Percentiles rank a stretch among this genome's conserved stretches.
These are phyloP conservation scores for Hemithea aestivaria DNA, from an alignment of 2,888 invertebrate genomes.

Conservation along the genomic window DNA sequence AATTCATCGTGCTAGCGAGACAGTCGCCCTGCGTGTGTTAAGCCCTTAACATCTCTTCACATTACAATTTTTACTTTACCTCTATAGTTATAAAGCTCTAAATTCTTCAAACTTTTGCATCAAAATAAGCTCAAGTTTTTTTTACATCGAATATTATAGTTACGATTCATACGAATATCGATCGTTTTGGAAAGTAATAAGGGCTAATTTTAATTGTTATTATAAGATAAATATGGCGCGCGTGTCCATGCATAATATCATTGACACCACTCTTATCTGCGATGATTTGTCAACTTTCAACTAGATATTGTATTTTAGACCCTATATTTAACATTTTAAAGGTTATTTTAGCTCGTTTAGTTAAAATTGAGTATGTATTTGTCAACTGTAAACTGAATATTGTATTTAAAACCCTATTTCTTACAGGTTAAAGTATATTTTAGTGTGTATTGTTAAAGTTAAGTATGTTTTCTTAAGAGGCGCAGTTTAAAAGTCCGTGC, in stretches of 20 bases:
- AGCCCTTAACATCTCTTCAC: conserved; percentile 52
- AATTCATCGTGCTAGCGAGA: no score
- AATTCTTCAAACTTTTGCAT: conserved; percentile 30
- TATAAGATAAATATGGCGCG: conserved; percentile 41
- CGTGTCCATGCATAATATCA: conserved; percentile 76
- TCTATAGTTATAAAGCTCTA: conserved; percentile 31
- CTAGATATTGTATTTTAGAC: conserved; percentile 12
- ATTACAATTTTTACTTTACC: conserved; percentile 47
- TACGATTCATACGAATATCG: conserved; percentile 23
- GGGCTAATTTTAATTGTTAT: conserved; percentile 33
- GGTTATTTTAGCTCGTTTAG: conserved; percentile 16
- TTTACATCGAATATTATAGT: conserved; percentile 23
- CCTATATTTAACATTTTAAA: conserved; percentile 3
- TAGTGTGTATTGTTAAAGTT: conserved; percentile 4
- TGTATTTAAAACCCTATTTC: conserved; percentile 31
- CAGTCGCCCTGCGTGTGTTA: no score
- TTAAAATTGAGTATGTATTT: conserved; percentile 41
- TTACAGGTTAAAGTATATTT: conserved; percentile 17
- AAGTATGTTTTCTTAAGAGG: conserved; percentile 49
- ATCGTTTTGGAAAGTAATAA: conserved; percentile 27
- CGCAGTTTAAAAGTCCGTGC: conserved; percentile 53
- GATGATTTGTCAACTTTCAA: conserved; percentile 70
- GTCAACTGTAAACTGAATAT: no score
- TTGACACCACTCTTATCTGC: conserved; percentile 61
- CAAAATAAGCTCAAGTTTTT: conserved; percentile 27